Conservation (phyloP, 2,888 invertebrate species). For the Chelonus formosanus region DNA sequence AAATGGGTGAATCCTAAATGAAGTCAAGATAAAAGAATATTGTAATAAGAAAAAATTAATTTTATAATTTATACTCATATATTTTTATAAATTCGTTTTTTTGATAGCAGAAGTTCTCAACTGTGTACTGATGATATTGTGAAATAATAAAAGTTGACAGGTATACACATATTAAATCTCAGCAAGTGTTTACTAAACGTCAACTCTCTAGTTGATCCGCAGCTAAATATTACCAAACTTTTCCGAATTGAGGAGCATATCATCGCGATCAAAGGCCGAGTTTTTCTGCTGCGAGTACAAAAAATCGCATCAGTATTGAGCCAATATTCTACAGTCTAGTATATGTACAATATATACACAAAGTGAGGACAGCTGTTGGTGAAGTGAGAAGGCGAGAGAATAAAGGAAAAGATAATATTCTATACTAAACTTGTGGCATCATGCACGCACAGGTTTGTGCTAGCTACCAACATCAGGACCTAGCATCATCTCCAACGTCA, state of each 20-base stretch:
- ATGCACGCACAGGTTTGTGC: conserved; percentile 37
- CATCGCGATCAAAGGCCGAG: conserved; percentile 30
- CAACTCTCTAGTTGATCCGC: conserved; percentile 12
- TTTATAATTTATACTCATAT: too few relatives aligned
- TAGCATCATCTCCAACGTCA: too few relatives aligned
- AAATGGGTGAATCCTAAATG: too few relatives aligned
- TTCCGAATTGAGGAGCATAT: conserved; percentile 24
- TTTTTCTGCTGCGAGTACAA: not conserved
- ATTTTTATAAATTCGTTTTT: too few relatives aligned
- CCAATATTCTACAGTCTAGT: conserved; percentile 4
- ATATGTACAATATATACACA: conserved; percentile 2
- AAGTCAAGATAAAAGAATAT: too few relatives aligned
- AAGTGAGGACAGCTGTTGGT: conserved; percentile 31
- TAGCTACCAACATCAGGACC: conserved; percentile 16
- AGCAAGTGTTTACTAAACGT: too few relatives aligned
- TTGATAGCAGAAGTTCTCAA: too few relatives aligned
- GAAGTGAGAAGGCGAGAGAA: conserved; percentile 16
- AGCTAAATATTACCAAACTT: conserved; percentile 31
- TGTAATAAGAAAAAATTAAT: too few relatives aligned
- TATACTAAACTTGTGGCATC: conserved; percentile 28
- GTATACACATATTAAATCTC: not conserved
- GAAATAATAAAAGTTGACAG: not conserved
- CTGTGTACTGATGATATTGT: too few relatives aligned
- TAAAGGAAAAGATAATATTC: conserved; percentile 18
- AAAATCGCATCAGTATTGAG: conserved; percentile 21